Percentiles rank a stretch among this genome's conserved stretches.
These are phyloP conservation scores for Harpalus rufipes DNA, from an alignment of 2,888 invertebrate species.

Conservation along the genomic window DNA sequence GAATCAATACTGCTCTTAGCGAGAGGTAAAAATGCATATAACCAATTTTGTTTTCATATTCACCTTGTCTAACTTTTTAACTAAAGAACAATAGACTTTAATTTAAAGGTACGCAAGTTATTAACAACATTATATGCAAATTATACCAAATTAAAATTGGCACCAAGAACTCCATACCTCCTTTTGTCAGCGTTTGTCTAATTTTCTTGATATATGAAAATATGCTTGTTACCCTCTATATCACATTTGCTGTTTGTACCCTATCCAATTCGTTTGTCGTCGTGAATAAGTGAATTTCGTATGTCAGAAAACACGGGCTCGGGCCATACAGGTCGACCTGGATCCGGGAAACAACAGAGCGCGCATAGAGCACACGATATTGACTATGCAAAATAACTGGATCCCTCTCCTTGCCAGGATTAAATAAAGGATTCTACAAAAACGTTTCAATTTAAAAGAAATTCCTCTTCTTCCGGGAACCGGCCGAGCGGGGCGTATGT, in stretches of 20 bases:
- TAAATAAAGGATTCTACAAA: constrained; percentile 64
- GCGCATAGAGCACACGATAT: constrained; percentile 41
- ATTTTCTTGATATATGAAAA: too few species aligned
- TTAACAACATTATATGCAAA: too few species aligned
- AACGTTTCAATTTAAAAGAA: constrained; percentile 67
- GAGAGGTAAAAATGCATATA: too few species aligned
- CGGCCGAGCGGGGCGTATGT: constrained; percentile 56
- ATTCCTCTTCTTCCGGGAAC: constrained; percentile 60
- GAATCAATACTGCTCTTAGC: too few species aligned
- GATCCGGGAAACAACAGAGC: constrained; percentile 36
- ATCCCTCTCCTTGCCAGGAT: constrained; percentile 57
- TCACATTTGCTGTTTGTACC: neutral
- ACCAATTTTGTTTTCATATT: too few species aligned
- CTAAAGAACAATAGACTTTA: too few species aligned
- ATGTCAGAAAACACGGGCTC: constrained; percentile 21
- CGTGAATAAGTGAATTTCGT: neutral
- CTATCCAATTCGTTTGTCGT: neutral
- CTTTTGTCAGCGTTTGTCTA: too few species aligned
- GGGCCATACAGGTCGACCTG: constrained; percentile 11
- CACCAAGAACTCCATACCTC: too few species aligned
- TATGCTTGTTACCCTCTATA: too few species aligned
- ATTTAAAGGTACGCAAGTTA: too few species aligned
- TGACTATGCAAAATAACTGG: constrained; percentile 67
- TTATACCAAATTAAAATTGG: too few species aligned
- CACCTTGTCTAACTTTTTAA: too few species aligned